Percentiles rank a stretch among this genome's conserved stretches.
phyloP scores from a whole-genome alignment of 1,140 invertebrate genomes.

The Leguminivora glycinivorella region DNA sequence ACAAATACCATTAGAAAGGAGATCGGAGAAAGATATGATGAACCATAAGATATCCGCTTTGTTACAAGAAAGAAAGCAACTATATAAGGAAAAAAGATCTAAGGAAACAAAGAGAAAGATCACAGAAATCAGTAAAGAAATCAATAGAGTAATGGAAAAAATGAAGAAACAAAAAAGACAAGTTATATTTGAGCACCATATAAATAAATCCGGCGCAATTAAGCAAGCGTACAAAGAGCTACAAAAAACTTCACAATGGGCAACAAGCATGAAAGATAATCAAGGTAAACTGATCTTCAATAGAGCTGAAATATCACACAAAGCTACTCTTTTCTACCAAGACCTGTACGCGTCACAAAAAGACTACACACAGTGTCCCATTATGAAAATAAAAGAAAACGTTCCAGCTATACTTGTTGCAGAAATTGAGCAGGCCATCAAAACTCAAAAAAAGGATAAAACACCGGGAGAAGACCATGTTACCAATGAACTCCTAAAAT shows the following conservation, averaged over 20 bases:
- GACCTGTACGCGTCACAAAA: background rate
- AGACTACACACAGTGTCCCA: background rate
- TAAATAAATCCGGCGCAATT: background rate
- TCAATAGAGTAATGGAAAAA: conserved; percentile 5
- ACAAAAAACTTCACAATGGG: background rate
- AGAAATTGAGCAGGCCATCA: background rate
- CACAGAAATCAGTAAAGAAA: conserved; percentile 14
- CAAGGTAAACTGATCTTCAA: background rate
- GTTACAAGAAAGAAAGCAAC: background rate
- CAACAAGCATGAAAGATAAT: background rate
- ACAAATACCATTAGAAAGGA: too few species aligned
- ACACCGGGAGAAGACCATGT: background rate
- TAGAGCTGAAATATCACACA: background rate
- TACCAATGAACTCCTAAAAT: background rate
- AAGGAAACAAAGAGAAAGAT: conserved; percentile 8
- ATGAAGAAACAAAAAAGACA: background rate
- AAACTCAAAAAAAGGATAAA: conserved; percentile 5
- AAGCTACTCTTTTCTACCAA: background rate
- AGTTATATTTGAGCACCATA: background rate
- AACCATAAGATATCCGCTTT: too few species aligned
- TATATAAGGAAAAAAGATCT: background rate
- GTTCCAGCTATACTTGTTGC: too few species aligned
- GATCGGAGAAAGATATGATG: too few species aligned
- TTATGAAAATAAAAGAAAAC: background rate
- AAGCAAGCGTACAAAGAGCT: background rate